These are phyloP conservation scores for Torymus texanus DNA, from an alignment of 2,888 invertebrate genomes.

Conservation along the genomic window DNA sequence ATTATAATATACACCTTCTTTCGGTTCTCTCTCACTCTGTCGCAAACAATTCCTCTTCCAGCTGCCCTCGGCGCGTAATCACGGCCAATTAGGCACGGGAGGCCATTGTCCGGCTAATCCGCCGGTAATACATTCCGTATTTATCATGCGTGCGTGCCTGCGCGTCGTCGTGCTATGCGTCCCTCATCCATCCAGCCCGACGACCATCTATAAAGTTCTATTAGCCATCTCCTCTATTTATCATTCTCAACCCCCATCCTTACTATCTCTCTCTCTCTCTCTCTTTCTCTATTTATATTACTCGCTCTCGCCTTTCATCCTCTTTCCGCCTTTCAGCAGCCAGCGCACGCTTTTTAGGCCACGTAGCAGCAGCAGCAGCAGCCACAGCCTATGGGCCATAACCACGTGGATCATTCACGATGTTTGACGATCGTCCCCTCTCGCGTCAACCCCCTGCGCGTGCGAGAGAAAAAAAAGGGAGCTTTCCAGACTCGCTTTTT, in stretches of 20 bases:
- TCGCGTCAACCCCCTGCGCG: neutral
- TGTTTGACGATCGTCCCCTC: constrained; percentile 52
- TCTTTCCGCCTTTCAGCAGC: neutral
- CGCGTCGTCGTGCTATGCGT: neutral
- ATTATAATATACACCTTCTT: too few species aligned
- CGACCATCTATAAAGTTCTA: constrained; percentile 5
- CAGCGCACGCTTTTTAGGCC: constrained; percentile 13
- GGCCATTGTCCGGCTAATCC: neutral
- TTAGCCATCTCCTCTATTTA: constrained; percentile 48
- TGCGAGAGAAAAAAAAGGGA: neutral
- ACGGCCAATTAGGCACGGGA: neutral
- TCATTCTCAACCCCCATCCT: constrained; percentile 44
- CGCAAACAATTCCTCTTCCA: too few species aligned
- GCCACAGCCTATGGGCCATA: too few species aligned
- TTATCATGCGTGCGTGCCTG: neutral
- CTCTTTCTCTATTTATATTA: constrained; percentile 54
- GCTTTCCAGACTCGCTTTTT: constrained; percentile 9
- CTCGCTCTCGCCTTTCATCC: constrained; percentile 26
- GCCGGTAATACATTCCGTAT: constrained; percentile 1
- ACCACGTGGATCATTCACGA: constrained; percentile 51
- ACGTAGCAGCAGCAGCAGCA: neutral
- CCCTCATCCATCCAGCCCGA: neutral
- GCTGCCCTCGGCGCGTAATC: too few species aligned
- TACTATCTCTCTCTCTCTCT: constrained; percentile 58
- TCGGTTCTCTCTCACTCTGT: too few species aligned